These are phyloP conservation scores for Acrobasis suavella DNA, from an alignment of 2,888 invertebrate species.

Conservation along the genomic window DNA sequence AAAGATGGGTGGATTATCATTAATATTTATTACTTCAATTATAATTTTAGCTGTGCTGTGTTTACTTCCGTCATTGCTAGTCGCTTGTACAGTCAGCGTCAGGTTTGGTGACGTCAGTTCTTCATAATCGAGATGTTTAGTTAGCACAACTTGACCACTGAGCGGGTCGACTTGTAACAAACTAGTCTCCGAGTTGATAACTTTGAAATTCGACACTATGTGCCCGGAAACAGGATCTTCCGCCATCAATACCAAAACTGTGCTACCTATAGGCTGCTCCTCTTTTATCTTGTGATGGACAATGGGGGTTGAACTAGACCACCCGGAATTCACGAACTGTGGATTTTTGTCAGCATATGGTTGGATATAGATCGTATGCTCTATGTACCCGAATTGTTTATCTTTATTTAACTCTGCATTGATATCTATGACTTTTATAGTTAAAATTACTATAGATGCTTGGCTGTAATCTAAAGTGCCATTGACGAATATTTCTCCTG, in stretches of 20 bases:
- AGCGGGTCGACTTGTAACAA: slow-evolving; percentile 83
- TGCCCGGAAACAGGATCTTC: slow-evolving; percentile 87
- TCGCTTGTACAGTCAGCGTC: slow-evolving; percentile 81
- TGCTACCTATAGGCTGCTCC: slow-evolving; percentile 89
- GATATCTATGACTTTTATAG: slow-evolving; percentile 86
- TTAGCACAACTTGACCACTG: slow-evolving; percentile 89
- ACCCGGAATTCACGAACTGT: slow-evolving; percentile 86
- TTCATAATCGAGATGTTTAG: slow-evolving; percentile 90
- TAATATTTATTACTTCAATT: slow-evolving; percentile 87
- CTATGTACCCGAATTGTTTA: slow-evolving; percentile 84
- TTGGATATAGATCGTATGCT: slow-evolving; percentile 90
- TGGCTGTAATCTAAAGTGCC: slow-evolving; percentile 87
- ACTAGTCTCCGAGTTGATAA: slow-evolving; percentile 79
- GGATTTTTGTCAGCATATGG: slow-evolving; percentile 90
- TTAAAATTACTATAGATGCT: slow-evolving; percentile 88
- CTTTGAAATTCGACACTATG: slow-evolving; percentile 83
- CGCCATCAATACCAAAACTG: slow-evolving; percentile 85
- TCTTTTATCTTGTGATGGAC: slow-evolving; percentile 87
- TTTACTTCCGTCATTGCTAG: slow-evolving; percentile 76
- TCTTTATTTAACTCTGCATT: slow-evolving; percentile 87
- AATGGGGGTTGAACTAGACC: slow-evolving; percentile 87
- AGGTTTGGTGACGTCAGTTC: slow-evolving; percentile 83
- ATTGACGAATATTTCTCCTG: slow-evolving; percentile 87
- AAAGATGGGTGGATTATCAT: slow-evolving; percentile 90
- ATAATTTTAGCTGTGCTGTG: slow-evolving; percentile 86